phyloP scores from a whole-genome alignment of 2,797 vertebrate genomes.

The Antennarius maculatus region DNA sequence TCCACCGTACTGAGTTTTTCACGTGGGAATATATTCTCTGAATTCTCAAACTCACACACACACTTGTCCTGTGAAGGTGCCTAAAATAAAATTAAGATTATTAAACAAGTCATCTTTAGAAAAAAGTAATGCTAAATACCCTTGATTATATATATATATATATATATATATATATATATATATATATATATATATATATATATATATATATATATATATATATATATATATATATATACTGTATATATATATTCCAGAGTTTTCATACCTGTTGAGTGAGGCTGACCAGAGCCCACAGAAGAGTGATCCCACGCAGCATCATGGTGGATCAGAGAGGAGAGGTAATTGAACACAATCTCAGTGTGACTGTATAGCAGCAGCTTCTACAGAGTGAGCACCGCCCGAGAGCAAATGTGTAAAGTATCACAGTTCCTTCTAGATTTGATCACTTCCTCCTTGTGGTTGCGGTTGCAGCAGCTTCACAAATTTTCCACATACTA shows the following conservation, averaged over 20 bases:
- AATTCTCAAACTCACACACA: conserved; percentile 66
- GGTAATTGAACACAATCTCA: background rate
- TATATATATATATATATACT: too few relatives aligned
- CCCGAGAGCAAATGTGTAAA: background rate
- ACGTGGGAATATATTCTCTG: conserved; percentile 64
- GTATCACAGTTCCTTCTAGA: background rate
- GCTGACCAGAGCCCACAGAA: conserved; percentile 46
- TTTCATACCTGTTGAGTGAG: conserved; percentile 59
- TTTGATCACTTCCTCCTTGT: conserved; percentile 34
- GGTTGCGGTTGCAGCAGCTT: background rate
- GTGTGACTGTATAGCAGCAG: conserved; percentile 4
- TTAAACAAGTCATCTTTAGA: background rate
- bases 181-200: too few relatives aligned
- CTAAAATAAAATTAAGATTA: conserved; percentile 42
- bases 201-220: too few relatives aligned
- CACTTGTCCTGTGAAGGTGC: conserved; percentile 38
- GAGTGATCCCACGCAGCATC: conserved; percentile 35
- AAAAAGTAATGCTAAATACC: background rate
- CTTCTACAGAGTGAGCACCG: conserved; percentile 10
- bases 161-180: too few relatives aligned
- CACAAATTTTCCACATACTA: background rate
- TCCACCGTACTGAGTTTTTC: conserved; percentile 49
- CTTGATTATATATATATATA: background rate
- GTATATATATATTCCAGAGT: background rate
- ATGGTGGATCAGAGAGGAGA: conserved; percentile 35